Evolutionary conservation across 2,113 vertebrate species (phyloP).

Genomic region (Synodontis membranacea): DNA sequence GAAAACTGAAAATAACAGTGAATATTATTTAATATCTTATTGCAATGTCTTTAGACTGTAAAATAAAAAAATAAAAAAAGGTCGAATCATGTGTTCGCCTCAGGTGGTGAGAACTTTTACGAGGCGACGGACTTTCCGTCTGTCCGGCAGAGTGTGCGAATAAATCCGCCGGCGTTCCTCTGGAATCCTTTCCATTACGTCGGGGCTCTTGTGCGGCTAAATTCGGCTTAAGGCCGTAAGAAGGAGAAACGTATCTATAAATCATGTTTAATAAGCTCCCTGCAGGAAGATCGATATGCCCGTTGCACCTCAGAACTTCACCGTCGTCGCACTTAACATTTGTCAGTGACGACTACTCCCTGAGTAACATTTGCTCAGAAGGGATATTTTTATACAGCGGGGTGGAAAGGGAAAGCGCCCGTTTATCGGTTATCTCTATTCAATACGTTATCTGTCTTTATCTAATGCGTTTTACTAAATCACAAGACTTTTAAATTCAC

Average conservation of each 20-base stretch:
- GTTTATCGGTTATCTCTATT: neutral
- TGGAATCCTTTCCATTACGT: slow-evolving; percentile 49
- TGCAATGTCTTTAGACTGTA: neutral
- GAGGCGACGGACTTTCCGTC: slow-evolving; percentile 10
- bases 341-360: slow-evolving; percentile 46
- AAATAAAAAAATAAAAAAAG: neutral
- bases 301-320: slow-evolving; percentile 53
- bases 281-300: slow-evolving; percentile 61
- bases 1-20: neutral
- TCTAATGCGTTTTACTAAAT: too few relatives aligned
- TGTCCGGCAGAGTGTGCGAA: slow-evolving; percentile 18
- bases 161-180: slow-evolving; percentile 51
- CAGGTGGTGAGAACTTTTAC: neutral
- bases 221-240: slow-evolving; percentile 49
- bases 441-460: neutral
- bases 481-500: neutral
- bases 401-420: neutral
- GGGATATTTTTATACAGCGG: slow-evolving; percentile 31
- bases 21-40: neutral
- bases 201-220: slow-evolving; percentile 50
- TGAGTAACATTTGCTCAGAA: slow-evolving; percentile 39
- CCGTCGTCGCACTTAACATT: slow-evolving; percentile 43
- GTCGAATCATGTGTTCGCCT: slow-evolving; percentile 3
- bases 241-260: slow-evolving; percentile 53
- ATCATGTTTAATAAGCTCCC: slow-evolving; percentile 64